Conservation (phyloP, 1,140 invertebrate species). For the Cyclina sinensis region DNA sequence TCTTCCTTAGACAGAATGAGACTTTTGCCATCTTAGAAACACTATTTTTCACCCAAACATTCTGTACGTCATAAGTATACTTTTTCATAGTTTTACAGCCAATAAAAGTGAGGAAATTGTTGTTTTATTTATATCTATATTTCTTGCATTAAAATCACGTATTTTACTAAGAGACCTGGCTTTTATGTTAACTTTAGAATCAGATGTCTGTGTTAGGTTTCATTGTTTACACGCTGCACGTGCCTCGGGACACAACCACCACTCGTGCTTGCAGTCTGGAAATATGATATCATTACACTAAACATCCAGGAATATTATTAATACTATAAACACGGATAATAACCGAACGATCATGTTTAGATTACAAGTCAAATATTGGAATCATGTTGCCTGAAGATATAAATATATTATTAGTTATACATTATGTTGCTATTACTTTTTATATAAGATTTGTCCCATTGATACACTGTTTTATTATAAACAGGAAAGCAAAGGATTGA, state of each 20-base stretch:
- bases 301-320: slow-evolving; percentile 21
- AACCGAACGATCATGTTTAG: slow-evolving; percentile 3
- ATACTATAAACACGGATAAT: slow-evolving; percentile 25
- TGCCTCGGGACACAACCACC: background rate
- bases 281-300: slow-evolving; percentile 32
- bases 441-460: no score
- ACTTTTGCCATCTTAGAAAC: no score
- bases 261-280: background rate
- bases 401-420: background rate
- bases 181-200: background rate
- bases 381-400: background rate
- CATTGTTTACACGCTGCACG: slow-evolving; percentile 18
- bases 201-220: background rate
- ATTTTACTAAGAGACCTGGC: no score
- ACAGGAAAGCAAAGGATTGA: no score
- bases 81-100: no score
- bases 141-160: no score
- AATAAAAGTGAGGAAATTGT: no score
- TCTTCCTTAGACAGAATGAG: no score
- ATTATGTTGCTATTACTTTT: slow-evolving; percentile 2
- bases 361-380: slow-evolving; percentile 36
- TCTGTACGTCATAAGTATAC: no score
- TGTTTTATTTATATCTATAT: no score
- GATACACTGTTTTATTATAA: no score
- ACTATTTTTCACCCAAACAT: no score